phyloP scores from a whole-genome alignment of 1,140 invertebrate species.

The Dolichoris vasculosae region DNA sequence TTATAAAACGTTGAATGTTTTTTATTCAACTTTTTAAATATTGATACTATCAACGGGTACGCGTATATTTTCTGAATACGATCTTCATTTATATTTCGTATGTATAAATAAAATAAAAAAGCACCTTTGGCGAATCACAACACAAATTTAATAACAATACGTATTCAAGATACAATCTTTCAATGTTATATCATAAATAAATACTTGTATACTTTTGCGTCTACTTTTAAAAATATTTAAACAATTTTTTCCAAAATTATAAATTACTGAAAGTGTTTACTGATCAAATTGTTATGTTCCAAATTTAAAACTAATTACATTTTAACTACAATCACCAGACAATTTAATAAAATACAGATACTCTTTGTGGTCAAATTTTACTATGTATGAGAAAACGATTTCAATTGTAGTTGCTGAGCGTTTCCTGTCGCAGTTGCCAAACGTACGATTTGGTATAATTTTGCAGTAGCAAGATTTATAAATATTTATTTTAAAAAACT shows the following conservation, averaged over 20 bases:
- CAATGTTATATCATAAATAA: not conserved
- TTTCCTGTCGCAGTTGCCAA: not conserved
- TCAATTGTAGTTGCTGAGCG: not conserved
- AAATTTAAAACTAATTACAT: no score
- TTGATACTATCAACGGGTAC: not conserved
- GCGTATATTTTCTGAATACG: not conserved
- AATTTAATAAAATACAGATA: no score
- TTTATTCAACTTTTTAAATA: not conserved
- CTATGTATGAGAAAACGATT: not conserved
- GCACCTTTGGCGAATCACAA: not conserved
- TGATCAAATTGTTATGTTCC: no score
- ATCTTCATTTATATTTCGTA: not conserved
- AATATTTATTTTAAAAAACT: no score
- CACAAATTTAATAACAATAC: not conserved
- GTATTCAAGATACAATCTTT: not conserved
- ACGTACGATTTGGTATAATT: not conserved
- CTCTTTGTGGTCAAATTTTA: not conserved
- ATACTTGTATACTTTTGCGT: not conserved
- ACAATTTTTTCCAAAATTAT: no score
- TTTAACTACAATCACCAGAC: no score
- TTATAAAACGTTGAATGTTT: not conserved
- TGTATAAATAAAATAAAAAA: not conserved
- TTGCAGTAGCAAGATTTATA: not conserved
- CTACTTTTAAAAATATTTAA: not conserved
- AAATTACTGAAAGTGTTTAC: no score